phyloP scores from a whole-genome alignment of 2,113 vertebrate species.

The Anoplopoma fimbria region DNA sequence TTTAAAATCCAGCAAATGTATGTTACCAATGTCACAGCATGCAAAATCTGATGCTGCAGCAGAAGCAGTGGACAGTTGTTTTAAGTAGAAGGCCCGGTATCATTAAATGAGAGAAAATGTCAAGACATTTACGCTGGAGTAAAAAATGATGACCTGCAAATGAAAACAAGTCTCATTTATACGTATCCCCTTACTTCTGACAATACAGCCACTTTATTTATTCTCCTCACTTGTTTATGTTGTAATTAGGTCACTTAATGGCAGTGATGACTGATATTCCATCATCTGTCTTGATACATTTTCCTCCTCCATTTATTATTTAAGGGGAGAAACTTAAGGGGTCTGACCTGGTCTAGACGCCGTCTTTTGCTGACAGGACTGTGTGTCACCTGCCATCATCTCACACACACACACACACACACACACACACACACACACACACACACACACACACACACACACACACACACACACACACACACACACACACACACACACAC shows the following conservation, averaged over 20 bases:
- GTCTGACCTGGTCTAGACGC: conserved; percentile 35
- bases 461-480: conserved; percentile 8
- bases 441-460: conserved; percentile 20
- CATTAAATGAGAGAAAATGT: conserved; percentile 1
- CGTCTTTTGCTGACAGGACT: conserved; percentile 56
- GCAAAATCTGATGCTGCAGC: not conserved
- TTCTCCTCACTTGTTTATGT: conserved; percentile 53
- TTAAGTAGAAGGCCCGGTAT: not conserved
- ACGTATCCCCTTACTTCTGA: conserved; percentile 29
- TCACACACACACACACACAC: conserved; percentile 8
- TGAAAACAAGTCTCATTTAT: conserved; percentile 13
- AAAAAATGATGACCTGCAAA: conserved; percentile 23
- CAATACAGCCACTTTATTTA: conserved; percentile 28
- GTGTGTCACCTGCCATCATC: conserved; percentile 62
- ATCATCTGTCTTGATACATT: conserved; percentile 62
- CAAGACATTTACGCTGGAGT: not conserved
- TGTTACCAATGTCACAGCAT: not conserved
- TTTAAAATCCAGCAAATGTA: not conserved
- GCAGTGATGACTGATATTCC: conserved; percentile 58
- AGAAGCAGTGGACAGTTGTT: not conserved
- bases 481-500: conserved; percentile 43
- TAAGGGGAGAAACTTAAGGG: conserved; percentile 28
- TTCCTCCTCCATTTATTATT: conserved; percentile 55
- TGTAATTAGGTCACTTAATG: conserved; percentile 63
- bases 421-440: conserved; percentile 26